phyloP scores from a whole-genome alignment of 2,888 invertebrate genomes.

The Gastracanthus pulcherrimus region DNA sequence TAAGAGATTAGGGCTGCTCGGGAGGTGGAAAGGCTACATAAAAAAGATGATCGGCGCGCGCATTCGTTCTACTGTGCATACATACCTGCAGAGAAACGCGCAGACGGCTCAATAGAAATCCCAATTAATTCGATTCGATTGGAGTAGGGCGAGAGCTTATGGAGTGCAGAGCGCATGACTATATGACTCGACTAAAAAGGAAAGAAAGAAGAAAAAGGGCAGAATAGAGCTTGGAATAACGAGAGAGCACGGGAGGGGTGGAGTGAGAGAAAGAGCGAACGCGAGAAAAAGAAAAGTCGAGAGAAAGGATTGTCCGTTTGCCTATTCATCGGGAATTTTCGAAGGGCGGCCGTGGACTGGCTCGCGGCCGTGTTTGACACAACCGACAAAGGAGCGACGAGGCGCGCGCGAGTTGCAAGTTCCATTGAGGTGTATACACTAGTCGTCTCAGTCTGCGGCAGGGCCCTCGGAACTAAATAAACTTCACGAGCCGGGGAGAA shows the following conservation, averaged over 20 bases:
- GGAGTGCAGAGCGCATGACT: conserved; percentile 23
- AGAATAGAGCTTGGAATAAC: conserved; percentile 16
- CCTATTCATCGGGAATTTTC: conserved; percentile 54
- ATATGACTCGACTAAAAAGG: conserved; percentile 44
- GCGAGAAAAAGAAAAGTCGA: conserved; percentile 29
- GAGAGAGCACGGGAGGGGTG: conserved; percentile 43
- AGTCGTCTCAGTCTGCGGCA: not conserved
- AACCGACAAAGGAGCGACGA: conserved; percentile 43
- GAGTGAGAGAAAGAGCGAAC: conserved; percentile 34
- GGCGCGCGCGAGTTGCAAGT: conserved; percentile 37
- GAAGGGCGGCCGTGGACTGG: no score
- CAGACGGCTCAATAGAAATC: conserved; percentile 53
- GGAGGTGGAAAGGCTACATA: not conserved
- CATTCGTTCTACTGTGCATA: no score
- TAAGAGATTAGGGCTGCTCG: conserved; percentile 22
- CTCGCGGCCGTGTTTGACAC: conserved; percentile 45
- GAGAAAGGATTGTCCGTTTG: conserved; percentile 45
- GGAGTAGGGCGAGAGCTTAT: not conserved
- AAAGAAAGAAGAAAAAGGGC: not conserved
- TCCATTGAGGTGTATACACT: conserved; percentile 28
- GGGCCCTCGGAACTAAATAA: conserved; percentile 42
- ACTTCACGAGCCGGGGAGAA: conserved; percentile 2
- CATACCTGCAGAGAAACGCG: not conserved
- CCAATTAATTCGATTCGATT: conserved; percentile 57
- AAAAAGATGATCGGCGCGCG: conserved; percentile 25